Evolutionary conservation across 2,888 invertebrate species (phyloP).

Genomic region (Bruchidius siliquastri): DNA sequence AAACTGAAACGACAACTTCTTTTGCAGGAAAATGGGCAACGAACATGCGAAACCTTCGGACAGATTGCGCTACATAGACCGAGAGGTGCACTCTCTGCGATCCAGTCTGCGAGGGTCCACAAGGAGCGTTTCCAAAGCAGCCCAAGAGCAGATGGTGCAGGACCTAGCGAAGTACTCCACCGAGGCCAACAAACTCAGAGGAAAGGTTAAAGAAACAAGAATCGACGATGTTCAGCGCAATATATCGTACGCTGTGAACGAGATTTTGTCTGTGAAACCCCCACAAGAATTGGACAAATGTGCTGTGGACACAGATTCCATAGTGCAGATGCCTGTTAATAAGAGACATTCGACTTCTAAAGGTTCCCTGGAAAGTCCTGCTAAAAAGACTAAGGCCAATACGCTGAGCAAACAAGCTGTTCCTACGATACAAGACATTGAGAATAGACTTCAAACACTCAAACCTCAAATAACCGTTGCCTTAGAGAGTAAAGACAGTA

Average conservation of each 20-base stretch:
- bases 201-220: slow-evolving; percentile 23
- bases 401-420: slow-evolving; percentile 6
- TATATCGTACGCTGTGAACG: slow-evolving; percentile 24
- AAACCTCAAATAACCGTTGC: slow-evolving; percentile 24
- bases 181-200: slow-evolving; percentile 20
- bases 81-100: slow-evolving; percentile 23
- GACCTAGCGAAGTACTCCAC: slow-evolving; percentile 20
- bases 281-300: slow-evolving; percentile 16
- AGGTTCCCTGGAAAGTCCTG: slow-evolving; percentile 1
- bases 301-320: slow-evolving; percentile 24
- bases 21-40: slow-evolving; percentile 23
- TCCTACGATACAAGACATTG: slow-evolving; percentile 26
- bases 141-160: slow-evolving; percentile 17
- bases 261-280: slow-evolving; percentile 17
- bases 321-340: slow-evolving; percentile 19
- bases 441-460: slow-evolving; percentile 22
- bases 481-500: slow-evolving; percentile 24
- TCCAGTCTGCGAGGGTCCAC: slow-evolving; percentile 18
- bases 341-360: slow-evolving; percentile 14
- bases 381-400: slow-evolving; percentile 3
- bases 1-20: neutral
- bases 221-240: slow-evolving; percentile 22
- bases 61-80: slow-evolving; percentile 22
- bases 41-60: slow-evolving; percentile 21
- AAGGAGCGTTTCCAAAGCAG: slow-evolving; percentile 16